Conservation (phyloP, 1,140 invertebrate species). For the Centruroides vittatus region DNA sequence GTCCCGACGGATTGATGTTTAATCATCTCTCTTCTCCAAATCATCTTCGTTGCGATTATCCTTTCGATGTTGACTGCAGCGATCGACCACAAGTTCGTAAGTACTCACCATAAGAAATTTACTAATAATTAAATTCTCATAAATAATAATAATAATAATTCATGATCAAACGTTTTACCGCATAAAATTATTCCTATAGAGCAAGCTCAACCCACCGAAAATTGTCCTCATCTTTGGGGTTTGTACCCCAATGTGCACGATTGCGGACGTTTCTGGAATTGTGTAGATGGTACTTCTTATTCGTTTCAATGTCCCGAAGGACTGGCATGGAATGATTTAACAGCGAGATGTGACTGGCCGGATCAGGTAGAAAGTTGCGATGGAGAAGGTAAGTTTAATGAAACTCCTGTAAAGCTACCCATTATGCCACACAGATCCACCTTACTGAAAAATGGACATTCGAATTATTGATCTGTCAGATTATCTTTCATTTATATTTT, state of each 20-base stretch:
- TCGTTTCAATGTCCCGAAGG: constrained; percentile 65
- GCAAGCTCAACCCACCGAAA: constrained; percentile 7
- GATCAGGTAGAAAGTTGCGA: constrained; percentile 58
- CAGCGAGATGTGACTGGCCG: constrained; percentile 74
- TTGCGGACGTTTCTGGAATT: constrained; percentile 77
- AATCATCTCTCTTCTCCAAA: constrained; percentile 49
- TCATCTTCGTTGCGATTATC: constrained; percentile 51
- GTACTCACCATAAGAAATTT: constrained; percentile 27
- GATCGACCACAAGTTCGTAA: constrained; percentile 58
- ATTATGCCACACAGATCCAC: neutral
- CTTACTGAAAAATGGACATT: neutral
- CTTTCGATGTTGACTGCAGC: constrained; percentile 60
- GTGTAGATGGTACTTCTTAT: constrained; percentile 63
- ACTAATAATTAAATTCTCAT: no score
- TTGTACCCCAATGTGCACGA: constrained; percentile 72
- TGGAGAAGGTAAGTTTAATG: constrained; percentile 22
- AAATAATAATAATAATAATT: no score
- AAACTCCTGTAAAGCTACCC: neutral
- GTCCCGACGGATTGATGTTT: constrained; percentile 68
- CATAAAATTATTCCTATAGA: constrained; percentile 3
- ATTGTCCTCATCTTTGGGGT: constrained; percentile 56
- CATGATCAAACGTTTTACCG: no score
- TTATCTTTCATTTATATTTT: no score
- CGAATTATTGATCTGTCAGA: no score
- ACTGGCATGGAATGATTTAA: constrained; percentile 73